Evolutionary conservation across 2,113 vertebrate species (phyloP).

Genomic region (Peromyscus leucopus): DNA sequence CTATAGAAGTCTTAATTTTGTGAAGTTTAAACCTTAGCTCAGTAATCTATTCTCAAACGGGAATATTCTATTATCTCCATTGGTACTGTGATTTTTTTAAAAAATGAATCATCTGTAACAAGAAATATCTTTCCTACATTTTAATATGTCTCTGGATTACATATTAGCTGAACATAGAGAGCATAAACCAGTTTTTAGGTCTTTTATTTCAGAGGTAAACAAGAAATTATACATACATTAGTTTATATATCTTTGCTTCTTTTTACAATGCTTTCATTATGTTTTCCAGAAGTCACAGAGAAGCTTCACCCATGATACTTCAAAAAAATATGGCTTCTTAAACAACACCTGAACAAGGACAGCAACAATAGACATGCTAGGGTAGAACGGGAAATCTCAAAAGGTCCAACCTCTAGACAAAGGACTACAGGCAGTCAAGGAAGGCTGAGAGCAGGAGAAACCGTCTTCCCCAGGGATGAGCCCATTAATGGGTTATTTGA

Average conservation of each 20-base stretch:
- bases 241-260: slow-evolving; percentile 13
- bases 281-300: not conserved
- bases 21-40: slow-evolving; percentile 16
- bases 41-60: not conserved
- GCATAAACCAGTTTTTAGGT: slow-evolving; percentile 3
- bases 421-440: not conserved
- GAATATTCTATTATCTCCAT: not conserved
- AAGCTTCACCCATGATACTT: not conserved
- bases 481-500: not conserved
- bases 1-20: slow-evolving; percentile 32
- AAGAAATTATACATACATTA: not conserved
- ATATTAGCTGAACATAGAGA: slow-evolving; percentile 2
- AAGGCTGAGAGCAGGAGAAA: not conserved
- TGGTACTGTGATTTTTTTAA: not conserved
- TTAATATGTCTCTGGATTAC: not conserved
- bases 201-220: slow-evolving; percentile 26
- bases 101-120: not conserved
- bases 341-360: not conserved
- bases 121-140: not conserved
- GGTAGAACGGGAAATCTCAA: no score
- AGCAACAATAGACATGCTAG: not conserved
- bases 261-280: not conserved
- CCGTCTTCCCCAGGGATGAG: not conserved
- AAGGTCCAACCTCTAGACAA: not conserved
- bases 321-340: not conserved